Conservation (phyloP, 2,113 vertebrate genomes). For the Nymphicus hollandicus region DNA sequence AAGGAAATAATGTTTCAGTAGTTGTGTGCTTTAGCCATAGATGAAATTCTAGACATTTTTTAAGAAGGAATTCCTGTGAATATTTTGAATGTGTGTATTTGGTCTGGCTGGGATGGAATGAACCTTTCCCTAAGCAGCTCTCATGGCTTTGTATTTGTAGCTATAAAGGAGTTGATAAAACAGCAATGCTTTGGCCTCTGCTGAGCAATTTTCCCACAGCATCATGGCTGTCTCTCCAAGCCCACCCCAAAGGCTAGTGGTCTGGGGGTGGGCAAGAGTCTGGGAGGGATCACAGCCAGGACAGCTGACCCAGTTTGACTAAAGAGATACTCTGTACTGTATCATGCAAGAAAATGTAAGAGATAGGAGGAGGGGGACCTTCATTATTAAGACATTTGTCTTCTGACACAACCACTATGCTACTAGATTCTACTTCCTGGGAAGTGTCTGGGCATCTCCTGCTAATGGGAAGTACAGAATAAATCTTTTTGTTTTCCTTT, state of each 20-base stretch:
- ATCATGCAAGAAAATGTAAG: background rate
- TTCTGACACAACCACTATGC: accelerated
- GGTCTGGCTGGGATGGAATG: background rate
- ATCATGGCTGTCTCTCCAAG: background rate
- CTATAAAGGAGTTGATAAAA: background rate
- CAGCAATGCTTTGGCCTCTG: accelerated
- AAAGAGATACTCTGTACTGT: background rate
- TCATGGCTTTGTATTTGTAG: background rate
- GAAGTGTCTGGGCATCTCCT: background rate
- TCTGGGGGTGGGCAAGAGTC: accelerated
- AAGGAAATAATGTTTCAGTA: background rate
- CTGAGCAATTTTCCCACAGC: accelerated
- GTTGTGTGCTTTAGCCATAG: background rate
- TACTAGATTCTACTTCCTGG: background rate
- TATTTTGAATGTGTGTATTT: background rate
- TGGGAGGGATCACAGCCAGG: background rate
- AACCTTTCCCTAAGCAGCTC: background rate
- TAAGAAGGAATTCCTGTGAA: background rate
- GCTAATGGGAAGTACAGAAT: background rate
- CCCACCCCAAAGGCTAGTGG: background rate
- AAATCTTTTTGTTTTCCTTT: background rate
- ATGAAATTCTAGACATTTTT: background rate
- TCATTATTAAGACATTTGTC: accelerated
- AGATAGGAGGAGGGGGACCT: background rate
- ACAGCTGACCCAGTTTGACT: background rate